Evolutionary conservation across 2,797 vertebrate species (phyloP).

Genomic region (Alosa sapidissima): DNA sequence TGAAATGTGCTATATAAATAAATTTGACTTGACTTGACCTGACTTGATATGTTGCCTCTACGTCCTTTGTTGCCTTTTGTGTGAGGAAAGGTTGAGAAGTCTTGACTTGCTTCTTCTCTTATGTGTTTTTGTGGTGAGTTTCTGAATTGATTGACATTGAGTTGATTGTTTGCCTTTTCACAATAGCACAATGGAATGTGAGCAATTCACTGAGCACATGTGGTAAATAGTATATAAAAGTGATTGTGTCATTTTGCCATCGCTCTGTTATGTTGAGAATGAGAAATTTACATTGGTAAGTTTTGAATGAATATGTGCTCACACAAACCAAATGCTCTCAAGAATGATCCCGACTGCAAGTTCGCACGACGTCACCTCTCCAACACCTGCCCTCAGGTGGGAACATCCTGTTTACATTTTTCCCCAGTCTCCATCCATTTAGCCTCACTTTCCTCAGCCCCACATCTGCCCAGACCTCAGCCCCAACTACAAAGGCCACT

Average conservation of each 20-base stretch:
- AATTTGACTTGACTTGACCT: too few species aligned
- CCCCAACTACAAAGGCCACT: conserved; percentile 48
- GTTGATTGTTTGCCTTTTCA: neutral
- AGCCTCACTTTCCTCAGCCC: neutral
- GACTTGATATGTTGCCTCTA: neutral
- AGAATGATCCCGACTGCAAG: neutral
- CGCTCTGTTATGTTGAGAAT: neutral
- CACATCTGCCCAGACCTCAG: conserved; percentile 48
- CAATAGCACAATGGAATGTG: neutral
- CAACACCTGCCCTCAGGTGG: conserved; percentile 50
- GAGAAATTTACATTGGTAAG: neutral
- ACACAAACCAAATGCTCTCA: neutral
- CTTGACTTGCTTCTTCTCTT: neutral
- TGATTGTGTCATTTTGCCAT: neutral
- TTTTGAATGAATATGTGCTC: neutral
- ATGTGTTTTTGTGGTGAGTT: too few species aligned
- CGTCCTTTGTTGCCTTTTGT: neutral
- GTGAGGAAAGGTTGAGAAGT: neutral
- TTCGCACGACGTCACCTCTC: conserved; percentile 38
- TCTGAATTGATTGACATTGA: neutral
- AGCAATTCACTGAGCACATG: neutral
- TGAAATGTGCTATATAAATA: too few species aligned
- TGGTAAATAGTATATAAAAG: neutral
- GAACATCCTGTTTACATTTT: conserved; percentile 42
- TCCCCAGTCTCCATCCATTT: neutral